Base-by-base conservation (phyloP, 2,113 vertebrate species). In the Laticauda colubrina region DNA sequence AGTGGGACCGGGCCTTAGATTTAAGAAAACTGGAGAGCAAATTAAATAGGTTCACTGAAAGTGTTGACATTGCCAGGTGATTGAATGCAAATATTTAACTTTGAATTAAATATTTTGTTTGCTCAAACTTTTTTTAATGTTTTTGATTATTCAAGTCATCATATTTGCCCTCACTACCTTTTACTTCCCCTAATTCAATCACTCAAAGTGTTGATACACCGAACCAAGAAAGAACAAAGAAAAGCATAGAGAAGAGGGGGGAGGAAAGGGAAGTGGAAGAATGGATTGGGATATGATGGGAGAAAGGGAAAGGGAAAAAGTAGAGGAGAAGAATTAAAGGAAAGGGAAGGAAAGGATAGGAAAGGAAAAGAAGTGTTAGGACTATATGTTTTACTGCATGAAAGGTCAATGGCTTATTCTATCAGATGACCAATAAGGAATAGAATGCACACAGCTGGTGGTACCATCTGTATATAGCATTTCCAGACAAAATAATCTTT, bases 401-500 rank as follows among this genome's bases (percentile, higher is more conserved):
- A 94, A 88, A 24, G 45, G 21, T 53, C 88, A 90, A 93, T 88
- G 0, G 89, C 0, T 0, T 88, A 51, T 90, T 85, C 59, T 92
- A 4, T 75, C 61, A 24, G 20, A 89, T 23, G 48, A 59, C 14
- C 43, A 93, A 94, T 90, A 92, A 48, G 3, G 48, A 81, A 29
- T 75, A 91, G 56, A 5, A 1, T 87, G 45, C 39, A 9, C 11
- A 64, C 26, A 92, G 26, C 1, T 95, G 94, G 0, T 51, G 48
- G 29, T 88, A 18, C 10, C 21, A 64, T 75, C 54, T 91, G 0
- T 55, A 53, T 93, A 43, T 23, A 61, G 34, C 29, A 88, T 0
- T 95, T 94, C 89, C 87, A 94, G 20, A 14, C 61, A 89, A 57
- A 51, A 4, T 53, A 64, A 23, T 4, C 69, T 94, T 94, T 93